phyloP scores from a whole-genome alignment of 2,113 vertebrate species.

The Formicarius rufipectus region DNA sequence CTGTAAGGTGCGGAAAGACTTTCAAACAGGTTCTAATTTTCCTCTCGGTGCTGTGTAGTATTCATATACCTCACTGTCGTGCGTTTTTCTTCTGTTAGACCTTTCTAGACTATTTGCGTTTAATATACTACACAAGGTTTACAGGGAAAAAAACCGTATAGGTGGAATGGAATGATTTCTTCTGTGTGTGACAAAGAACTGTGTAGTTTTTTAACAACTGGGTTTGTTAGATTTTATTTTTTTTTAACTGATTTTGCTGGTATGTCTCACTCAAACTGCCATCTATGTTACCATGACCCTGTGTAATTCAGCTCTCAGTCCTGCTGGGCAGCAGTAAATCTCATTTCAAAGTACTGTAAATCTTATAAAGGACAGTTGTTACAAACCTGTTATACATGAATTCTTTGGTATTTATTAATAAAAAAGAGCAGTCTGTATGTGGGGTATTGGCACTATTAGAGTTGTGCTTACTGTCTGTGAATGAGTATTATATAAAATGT shows the following conservation, averaged over 20 bases:
- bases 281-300: neutral
- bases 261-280: accelerated
- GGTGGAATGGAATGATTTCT: neutral
- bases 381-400: neutral
- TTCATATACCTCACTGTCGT: neutral
- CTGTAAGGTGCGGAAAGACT: slow-evolving; percentile 27
- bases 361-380: neutral
- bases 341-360: neutral
- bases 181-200: neutral
- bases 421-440: neutral
- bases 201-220: neutral
- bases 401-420: neutral
- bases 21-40: slow-evolving; percentile 4
- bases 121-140: neutral
- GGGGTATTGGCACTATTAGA: neutral
- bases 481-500: slow-evolving; percentile 13
- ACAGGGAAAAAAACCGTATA: accelerated
- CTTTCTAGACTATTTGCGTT: neutral
- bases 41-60: neutral
- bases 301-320: neutral
- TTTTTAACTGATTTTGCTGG: neutral
- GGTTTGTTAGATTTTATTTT: accelerated
- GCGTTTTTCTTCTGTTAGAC: neutral
- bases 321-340: neutral
- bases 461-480: neutral